Conservation (phyloP, 2,888 invertebrate species). For the Polydrusus cervinus region DNA sequence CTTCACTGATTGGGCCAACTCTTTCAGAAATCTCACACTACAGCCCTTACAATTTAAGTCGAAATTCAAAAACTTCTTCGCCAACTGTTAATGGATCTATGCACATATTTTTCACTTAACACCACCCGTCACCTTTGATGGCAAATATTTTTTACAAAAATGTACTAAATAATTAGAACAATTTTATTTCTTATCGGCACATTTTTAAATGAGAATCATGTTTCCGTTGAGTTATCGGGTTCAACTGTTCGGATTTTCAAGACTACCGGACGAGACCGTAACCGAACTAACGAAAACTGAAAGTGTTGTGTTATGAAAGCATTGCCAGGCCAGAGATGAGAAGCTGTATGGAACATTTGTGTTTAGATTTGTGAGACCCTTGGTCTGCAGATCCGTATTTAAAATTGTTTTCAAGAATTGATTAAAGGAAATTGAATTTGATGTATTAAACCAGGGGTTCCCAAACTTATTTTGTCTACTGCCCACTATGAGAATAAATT, state of each 20-base stretch:
- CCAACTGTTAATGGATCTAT: not conserved
- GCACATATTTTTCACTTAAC: not conserved
- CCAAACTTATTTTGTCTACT: too few species aligned
- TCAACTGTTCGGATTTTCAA: conserved; percentile 31
- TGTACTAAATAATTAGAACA: not conserved
- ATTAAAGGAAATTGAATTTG: not conserved
- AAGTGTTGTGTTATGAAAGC: conserved; percentile 45
- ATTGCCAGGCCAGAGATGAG: conserved; percentile 42
- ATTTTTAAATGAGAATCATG: conserved; percentile 13
- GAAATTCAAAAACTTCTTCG: too few species aligned
- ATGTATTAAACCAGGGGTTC: too few species aligned
- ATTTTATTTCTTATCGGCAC: conserved; percentile 28
- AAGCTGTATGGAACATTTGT: conserved; percentile 42
- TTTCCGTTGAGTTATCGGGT: conserved; percentile 41
- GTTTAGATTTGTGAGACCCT: conserved; percentile 52
- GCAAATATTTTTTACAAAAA: not conserved
- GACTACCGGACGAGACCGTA: conserved; percentile 42
- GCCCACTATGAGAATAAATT: too few species aligned
- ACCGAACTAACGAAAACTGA: conserved; percentile 38
- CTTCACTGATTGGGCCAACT: not conserved
- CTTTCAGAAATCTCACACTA: not conserved
- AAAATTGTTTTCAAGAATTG: not conserved
- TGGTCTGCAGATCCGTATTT: conserved; percentile 42
- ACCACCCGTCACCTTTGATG: conserved; percentile 1
- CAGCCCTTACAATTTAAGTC: not conserved